Evolutionary conservation across 1,140 invertebrate genomes (phyloP), one percentile per base, ranked within the genome.

Genomic region (Nebria ingens): DNA sequence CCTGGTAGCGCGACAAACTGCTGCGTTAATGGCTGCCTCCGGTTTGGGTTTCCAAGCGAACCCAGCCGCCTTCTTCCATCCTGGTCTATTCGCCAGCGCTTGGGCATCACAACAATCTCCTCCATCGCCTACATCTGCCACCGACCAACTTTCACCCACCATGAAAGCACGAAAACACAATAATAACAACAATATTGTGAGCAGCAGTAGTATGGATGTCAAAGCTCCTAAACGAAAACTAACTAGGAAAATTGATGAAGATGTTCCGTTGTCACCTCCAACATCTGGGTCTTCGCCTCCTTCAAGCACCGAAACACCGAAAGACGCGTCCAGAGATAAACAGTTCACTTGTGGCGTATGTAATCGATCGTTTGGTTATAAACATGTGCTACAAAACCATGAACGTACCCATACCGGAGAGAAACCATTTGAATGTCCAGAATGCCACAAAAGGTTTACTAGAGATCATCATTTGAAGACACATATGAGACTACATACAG

Each of bases 331-430:
- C 76, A 73, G 85, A 1, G 89, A 92, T 61, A 89, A 90, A 66
- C 81, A 86, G 2, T 96, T 96, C 71, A 89, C 84, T 2, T 96
- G 92, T 72, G 82, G 82, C 52, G 84, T 91, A 2, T 96, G 92
- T 71, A 84, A 84, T 38, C 81, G 88, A 53, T 87, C 85, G 1
- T 96, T 95, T 64, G 91, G 91, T 4, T 95, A 96, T 74, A 96
- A 96, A 66, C 92, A 96, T 70, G 92, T 96, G 1, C 73, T 95
- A 17, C 91, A 95, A 68, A 98, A 98, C 67, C 94, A 98, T 70
- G 91, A 96, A 60, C 82, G 94, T 52, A 98, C 93, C 0, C 95
- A 98, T 69, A 97, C 94, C 0, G 94, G 95, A 0, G 92, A 95
- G 66, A 95, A 97, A 65, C 95, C 95, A 0, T 97, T 97, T 74